Base-by-base conservation (phyloP, 92 coral and sea anemone genomes). In the Epizoanthus ramosus region DNA sequence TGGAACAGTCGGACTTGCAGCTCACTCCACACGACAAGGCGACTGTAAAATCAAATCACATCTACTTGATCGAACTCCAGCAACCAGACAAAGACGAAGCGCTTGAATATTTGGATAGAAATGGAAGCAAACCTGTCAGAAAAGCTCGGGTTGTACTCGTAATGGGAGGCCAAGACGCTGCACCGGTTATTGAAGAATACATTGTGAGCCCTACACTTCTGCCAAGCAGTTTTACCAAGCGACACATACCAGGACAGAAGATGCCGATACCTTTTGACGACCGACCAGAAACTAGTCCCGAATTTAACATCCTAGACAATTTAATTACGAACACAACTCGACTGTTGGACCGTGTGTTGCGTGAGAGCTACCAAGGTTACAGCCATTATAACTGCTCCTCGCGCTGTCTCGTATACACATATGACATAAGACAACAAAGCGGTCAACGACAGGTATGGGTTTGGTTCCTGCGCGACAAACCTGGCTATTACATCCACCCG, bases 291-390 rank as follows among this genome's bases (percentile, higher is more conserved):
- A 90, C 83, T 57, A 3, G 15, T 13, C 83, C 74, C 2, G 90
- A 90, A 33, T 12, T 7, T 1, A 24, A 50, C 24, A 59, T 85
- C 2, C 22, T 90, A 23, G 87, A 82, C 23, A 28, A 68, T 13
- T 64, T 83, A 60, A 24, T 83, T n/a, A 37, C 35, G 14, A 83
- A 79, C 60, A 47, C 85, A 16, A 83, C 97, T 18, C 57, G 73
- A 47, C 50, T 80, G 19, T 64, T 79, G 18, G 52, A 79, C 64
- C 69, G 63, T 14, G 72, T 93, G 13, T 63, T 93, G 12, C 18
- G 57, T 18, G 92, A 90, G 21, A 90, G 91, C 60, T 93, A 57
- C 28, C 90, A 93, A 43, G 94, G 94, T 13, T 91, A 83, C 74
- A 79, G 88, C 9, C 86, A 74, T 41, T 41, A 74, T 65, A 79